A percentile compares a stretch with the other conserved stretches of the same genome.
These are phyloP conservation scores for Scotopteryx bipunctaria DNA, from an alignment of 2,888 invertebrate genomes.

Conservation along the genomic window DNA sequence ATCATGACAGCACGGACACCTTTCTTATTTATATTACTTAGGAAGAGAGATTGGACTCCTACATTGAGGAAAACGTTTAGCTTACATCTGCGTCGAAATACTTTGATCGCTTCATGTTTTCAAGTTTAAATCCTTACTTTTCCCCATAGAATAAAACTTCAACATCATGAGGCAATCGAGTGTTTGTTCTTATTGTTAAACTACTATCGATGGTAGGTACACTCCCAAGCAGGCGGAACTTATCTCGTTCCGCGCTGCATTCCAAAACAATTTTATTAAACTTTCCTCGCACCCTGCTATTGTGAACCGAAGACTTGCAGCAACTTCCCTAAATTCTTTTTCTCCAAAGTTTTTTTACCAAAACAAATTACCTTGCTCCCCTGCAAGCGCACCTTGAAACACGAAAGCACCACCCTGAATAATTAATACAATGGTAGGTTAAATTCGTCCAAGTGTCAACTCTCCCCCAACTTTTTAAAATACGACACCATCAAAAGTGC, in stretches of 20 bases:
- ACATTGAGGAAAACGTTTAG: not conserved
- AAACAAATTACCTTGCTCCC: conserved; percentile 78
- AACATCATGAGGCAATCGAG: conserved; percentile 27
- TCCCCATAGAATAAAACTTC: conserved; percentile 19
- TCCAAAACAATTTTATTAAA: conserved; percentile 79
- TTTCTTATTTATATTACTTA: not conserved
- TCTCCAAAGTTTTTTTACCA: conserved; percentile 59
- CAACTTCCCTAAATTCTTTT: conserved; percentile 75
- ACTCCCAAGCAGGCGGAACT: conserved; percentile 58
- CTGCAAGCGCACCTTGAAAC: conserved; percentile 74
- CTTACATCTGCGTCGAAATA: conserved; percentile 1
- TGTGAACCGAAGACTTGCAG: conserved; percentile 58
- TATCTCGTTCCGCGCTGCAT: conserved; percentile 71
- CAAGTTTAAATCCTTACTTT: conserved; percentile 26
- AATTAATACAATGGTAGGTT: conserved; percentile 83
- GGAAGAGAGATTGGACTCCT: too few species aligned
- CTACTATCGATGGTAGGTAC: conserved; percentile 65
- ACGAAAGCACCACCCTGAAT: conserved; percentile 78
- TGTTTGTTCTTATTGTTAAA: conserved; percentile 45
- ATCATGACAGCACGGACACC: conserved; percentile 13
- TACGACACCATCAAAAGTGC: conserved; percentile 79
- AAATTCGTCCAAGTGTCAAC: conserved; percentile 81
- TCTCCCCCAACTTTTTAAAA: conserved; percentile 79
- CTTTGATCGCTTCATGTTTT: conserved; percentile 16
- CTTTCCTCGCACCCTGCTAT: conserved; percentile 62